Base-by-base conservation (phyloP, 2,113 vertebrate species). In the Condylura cristata region DNA sequence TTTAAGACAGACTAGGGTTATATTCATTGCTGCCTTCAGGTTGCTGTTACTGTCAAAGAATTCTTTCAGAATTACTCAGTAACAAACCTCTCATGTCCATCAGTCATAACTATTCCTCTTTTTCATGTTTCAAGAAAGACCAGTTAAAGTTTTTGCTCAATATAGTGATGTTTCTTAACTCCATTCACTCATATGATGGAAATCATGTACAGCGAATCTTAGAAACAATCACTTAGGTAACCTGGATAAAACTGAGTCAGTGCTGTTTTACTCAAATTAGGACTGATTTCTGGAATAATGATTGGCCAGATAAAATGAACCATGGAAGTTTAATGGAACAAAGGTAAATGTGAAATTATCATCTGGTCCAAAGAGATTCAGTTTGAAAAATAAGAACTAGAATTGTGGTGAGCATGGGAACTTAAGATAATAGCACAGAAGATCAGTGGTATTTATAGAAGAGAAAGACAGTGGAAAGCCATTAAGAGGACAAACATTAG, bases 81-180 rank as follows among this genome's bases (percentile, higher is more conserved):
- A 78, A 76, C 44, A 76, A 87, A 86, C 58, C 32, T 46, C 24
- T 92, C 41, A 26, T 34, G 51, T 85, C 32, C 63, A 90, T 71
- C 30, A 65, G 37, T 51, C 94, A 3, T 66, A 91, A 93, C 3
- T 84, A 72, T 37, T 91, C 37, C 20, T 87, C 30, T 84, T 93
- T 86, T 71, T 81, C 61, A 90, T 44, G 30, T 51, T 92, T 93
- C 86, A 58, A 66, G 65, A 92, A 93, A 94, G 34, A 56, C 37
- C 58, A 12, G 16, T 44, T 85, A 26, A 83, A 76, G 6, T 61
- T 26, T 44, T 75, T 68, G 41, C 48, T 18, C 1, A 26, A n/a
- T 65, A 66, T 6, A 92, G 58, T 82, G 71, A 82, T 14, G 48
- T 63, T 81, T 20, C 6, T 51, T 46, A 63, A 86, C 22, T 76